Evolutionary conservation across 2,888 invertebrate genomes (phyloP).

Genomic region (Agrilus mali): DNA sequence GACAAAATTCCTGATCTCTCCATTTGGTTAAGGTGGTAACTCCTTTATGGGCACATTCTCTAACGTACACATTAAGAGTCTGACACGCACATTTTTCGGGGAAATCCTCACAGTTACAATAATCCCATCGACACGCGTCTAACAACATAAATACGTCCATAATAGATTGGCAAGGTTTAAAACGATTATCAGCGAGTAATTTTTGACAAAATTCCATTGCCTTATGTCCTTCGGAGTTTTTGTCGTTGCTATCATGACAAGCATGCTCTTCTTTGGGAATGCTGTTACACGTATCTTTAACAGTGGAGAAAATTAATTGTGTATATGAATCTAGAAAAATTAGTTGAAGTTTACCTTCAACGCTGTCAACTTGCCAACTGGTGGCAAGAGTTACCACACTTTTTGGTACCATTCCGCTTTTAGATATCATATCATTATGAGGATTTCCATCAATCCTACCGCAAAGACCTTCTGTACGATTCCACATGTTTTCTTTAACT

Average conservation of each 20-base stretch:
- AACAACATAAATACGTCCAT: constrained; percentile 54
- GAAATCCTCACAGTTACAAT: constrained; percentile 48
- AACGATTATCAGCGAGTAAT: constrained; percentile 50
- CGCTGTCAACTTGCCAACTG: constrained; percentile 43
- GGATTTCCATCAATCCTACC: constrained; percentile 61
- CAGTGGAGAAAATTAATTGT: not conserved
- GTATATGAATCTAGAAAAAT: not conserved
- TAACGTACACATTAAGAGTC: constrained; percentile 62
- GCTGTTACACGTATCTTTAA: constrained; percentile 44
- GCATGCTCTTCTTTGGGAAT: constrained; percentile 38
- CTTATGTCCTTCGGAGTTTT: constrained; percentile 22
- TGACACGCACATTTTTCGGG: constrained; percentile 61
- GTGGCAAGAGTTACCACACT: constrained; percentile 40
- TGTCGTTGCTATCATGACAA: constrained; percentile 31
- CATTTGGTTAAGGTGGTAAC: constrained; percentile 52
- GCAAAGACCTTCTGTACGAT: constrained; percentile 70
- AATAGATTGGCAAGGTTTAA: constrained; percentile 50
- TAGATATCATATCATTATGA: constrained; percentile 54
- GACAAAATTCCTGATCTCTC: constrained; percentile 70
- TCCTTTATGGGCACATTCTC: constrained; percentile 59
- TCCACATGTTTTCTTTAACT: constrained; percentile 58
- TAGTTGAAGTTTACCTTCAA: constrained; percentile 22
- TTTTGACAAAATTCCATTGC: constrained; percentile 51
- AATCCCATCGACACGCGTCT: constrained; percentile 69
- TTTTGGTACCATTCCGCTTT: constrained; percentile 39